Base-by-base conservation (phyloP, 2,113 vertebrate genomes). In the Malurus cyaneus region DNA sequence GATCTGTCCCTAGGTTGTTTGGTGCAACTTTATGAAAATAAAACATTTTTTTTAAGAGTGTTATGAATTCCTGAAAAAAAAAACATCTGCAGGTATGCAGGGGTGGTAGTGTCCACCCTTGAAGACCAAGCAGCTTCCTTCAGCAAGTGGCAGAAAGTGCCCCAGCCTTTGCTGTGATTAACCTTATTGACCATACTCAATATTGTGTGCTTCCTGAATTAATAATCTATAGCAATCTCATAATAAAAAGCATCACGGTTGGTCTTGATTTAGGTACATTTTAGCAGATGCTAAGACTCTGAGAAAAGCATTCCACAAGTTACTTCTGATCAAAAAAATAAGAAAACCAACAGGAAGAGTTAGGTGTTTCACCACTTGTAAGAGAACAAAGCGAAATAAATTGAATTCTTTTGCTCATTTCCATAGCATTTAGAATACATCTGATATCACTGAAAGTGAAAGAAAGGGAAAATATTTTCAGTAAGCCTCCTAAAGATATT, bases 21-120 rank as follows among this genome's bases (percentile, higher is more conserved):
- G 26, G 34, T 59, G 26, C 4, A 66, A 54, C 2, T 2, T 60
- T 49, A 64, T 31, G 9, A 82, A 74, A 79, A 50, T 25, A 50
- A 86, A 80, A 23, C 8, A 7, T 54, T 20, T 24, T 64, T 19
- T n/a, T 9, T 5, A 26, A 47, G 10, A 14, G 39, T n/a, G 47
- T n/a, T 53, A 42, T 3, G 0, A 23, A 9, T 54, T 73, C 4
- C 0, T 15, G 14, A 7, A 46, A 39, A 39, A 34, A 29, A 28
- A 50, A n/a, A 26, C 39, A 3, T 29, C 26, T 34, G 16, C 6
- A 3, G 5, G 8, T 60, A 10, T 29, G 18, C 26, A 34, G 16
- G 11, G 64, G 14, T 31, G 19, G 10, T 25, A 57, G 26, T 20
- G 11, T 29, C 32, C 49, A 53, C 4, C 7, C 3, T 19, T 41